phyloP scores from a whole-genome alignment of 2,888 invertebrate genomes.

The Tipula confusa region DNA sequence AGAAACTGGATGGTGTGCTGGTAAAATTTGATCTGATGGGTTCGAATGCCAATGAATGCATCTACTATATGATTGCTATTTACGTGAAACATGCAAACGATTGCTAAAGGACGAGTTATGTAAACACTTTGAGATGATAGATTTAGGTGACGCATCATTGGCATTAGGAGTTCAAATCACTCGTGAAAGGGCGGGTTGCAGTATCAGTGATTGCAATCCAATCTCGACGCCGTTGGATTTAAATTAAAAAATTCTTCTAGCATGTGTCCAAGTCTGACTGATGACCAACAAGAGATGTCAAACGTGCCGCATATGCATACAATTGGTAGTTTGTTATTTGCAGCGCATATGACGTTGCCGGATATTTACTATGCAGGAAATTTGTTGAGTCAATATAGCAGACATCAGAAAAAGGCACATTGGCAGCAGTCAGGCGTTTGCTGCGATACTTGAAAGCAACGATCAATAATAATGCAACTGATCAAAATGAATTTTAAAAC shows the following conservation, averaged over 20 bases:
- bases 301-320: slow-evolving; percentile 38
- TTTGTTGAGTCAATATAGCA: background rate
- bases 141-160: slow-evolving; percentile 35
- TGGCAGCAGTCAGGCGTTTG: background rate
- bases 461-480: no score
- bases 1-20: slow-evolving; percentile 33
- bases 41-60: slow-evolving; percentile 34
- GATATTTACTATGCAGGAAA: background rate
- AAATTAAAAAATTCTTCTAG: no score
- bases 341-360: slow-evolving; percentile 34
- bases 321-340: slow-evolving; percentile 34
- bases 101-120: background rate
- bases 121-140: slow-evolving; percentile 31
- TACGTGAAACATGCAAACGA: slow-evolving; percentile 37
- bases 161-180: slow-evolving; percentile 36
- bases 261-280: slow-evolving; percentile 35
- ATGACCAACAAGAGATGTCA: slow-evolving; percentile 32
- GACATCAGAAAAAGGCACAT: background rate
- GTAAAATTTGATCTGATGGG: slow-evolving; percentile 33
- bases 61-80: slow-evolving; percentile 36
- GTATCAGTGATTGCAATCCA: no score
- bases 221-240: no score
- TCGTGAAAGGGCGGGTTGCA: slow-evolving; percentile 32
- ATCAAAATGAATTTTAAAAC: no score
- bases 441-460: no score